Evolutionary conservation across 2,797 vertebrate species (phyloP).

Genomic region (Hemitrygon akajei): DNA sequence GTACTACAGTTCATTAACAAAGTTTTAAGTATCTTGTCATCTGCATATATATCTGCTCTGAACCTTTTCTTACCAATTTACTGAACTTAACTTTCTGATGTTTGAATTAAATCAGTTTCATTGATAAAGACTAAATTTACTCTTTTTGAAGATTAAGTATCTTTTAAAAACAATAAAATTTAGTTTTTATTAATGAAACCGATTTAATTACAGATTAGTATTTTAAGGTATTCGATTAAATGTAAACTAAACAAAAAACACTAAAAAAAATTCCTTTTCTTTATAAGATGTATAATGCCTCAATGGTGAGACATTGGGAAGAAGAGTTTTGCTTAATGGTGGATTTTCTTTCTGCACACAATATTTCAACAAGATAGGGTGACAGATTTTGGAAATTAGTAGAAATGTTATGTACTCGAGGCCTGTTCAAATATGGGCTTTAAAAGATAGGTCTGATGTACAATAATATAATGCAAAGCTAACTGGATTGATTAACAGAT

Average conservation of each 20-base stretch:
- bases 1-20: background rate
- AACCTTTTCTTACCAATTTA: background rate
- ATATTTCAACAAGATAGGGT: background rate
- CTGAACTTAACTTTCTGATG: background rate
- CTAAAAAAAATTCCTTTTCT: background rate
- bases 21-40: background rate
- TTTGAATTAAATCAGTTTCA: background rate
- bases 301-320: background rate
- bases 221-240: background rate
- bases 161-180: too few species aligned
- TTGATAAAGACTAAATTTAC: background rate
- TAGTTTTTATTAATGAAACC: too few species aligned
- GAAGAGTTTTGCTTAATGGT: background rate
- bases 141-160: too few species aligned
- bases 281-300: background rate
- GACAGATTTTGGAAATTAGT: background rate
- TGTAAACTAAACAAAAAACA: background rate
- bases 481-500: background rate
- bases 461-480: background rate
- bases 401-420: background rate
- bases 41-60: background rate
- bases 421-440: background rate
- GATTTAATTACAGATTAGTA: background rate
- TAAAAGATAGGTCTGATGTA: background rate
- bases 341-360: background rate